Evolutionary conservation across 2,113 vertebrate genomes (phyloP).

Genomic region (Platysternon megacephalum): DNA sequence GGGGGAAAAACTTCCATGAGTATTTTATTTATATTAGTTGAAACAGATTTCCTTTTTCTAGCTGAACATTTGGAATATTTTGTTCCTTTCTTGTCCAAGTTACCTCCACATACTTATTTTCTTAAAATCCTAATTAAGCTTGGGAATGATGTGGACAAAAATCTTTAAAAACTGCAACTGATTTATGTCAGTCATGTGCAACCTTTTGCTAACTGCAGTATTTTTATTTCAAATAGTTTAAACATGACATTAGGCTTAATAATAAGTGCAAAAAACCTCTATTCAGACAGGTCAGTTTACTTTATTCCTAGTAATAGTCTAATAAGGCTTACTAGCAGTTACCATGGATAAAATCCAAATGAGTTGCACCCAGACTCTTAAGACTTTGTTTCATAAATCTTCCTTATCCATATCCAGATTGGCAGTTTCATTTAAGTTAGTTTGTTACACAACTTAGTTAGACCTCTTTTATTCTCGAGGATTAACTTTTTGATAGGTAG

Average conservation of each 20-base stretch:
- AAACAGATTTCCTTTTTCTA: constrained; percentile 45
- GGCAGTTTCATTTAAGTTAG: constrained; percentile 34
- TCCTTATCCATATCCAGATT: background rate
- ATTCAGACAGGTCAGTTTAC: constrained; percentile 26
- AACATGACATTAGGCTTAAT: constrained; percentile 21
- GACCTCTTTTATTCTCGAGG: background rate
- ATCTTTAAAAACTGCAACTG: constrained; percentile 50
- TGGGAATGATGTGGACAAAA: constrained; percentile 55
- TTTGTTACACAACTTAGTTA: background rate
- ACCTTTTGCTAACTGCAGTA: constrained; percentile 26
- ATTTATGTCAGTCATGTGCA: constrained; percentile 59
- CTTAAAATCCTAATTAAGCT: constrained; percentile 54
- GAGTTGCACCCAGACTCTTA: constrained; percentile 6
- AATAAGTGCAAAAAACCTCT: constrained; percentile 1
- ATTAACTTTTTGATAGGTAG: background rate
- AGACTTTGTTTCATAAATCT: constrained; percentile 44
- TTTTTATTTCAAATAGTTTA: constrained; percentile 64
- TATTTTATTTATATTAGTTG: background rate
- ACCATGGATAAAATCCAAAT: constrained; percentile 51
- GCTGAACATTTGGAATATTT: constrained; percentile 39
- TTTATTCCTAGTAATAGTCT: constrained; percentile 57
- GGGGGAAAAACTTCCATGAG: background rate
- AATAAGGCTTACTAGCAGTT: constrained; percentile 50
- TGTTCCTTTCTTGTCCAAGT: constrained; percentile 33
- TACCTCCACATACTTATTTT: constrained; percentile 1